phyloP scores from a whole-genome alignment of 2,888 invertebrate genomes.

The Drosophila picticornis region DNA sequence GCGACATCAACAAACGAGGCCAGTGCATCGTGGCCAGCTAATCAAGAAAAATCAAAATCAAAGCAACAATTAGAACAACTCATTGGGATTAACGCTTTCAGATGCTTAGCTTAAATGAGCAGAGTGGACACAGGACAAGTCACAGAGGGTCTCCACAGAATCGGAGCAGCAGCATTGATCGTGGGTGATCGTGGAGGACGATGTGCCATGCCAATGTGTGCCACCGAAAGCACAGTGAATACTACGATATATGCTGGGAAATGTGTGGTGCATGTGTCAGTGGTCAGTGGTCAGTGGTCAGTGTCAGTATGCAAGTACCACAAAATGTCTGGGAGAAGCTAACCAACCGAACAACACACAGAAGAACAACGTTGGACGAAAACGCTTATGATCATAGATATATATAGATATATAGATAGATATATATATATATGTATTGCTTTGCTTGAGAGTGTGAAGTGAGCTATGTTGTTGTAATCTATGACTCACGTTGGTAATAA shows the following conservation, averaged over 20 bases:
- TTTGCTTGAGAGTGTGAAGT: not conserved
- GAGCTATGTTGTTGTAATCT: conserved; percentile 8
- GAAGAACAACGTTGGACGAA: not conserved
- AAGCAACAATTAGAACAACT: not conserved
- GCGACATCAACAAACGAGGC: conserved; percentile 95
- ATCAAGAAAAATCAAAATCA: not conserved
- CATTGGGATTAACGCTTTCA: not conserved
- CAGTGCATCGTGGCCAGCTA: conserved; percentile 92
- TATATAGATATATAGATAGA: not conserved
- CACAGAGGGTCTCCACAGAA: too few relatives aligned
- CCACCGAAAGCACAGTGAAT: not conserved
- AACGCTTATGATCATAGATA: not conserved
- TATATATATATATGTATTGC: not conserved
- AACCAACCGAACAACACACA: not conserved
- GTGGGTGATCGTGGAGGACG: not conserved
- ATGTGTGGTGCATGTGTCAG: not conserved
- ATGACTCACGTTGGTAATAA: conserved; percentile 14
- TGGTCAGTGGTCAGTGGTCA: too few relatives aligned
- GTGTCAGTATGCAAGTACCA: not conserved
- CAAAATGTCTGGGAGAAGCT: not conserved
- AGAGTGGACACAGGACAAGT: not conserved
- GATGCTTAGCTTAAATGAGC: not conserved
- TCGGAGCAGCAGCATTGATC: not conserved
- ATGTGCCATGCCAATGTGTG: not conserved
- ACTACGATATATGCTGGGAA: not conserved